Base-by-base conservation (phyloP, 2,888 invertebrate genomes). In the Omphaloscelis lunosa region DNA sequence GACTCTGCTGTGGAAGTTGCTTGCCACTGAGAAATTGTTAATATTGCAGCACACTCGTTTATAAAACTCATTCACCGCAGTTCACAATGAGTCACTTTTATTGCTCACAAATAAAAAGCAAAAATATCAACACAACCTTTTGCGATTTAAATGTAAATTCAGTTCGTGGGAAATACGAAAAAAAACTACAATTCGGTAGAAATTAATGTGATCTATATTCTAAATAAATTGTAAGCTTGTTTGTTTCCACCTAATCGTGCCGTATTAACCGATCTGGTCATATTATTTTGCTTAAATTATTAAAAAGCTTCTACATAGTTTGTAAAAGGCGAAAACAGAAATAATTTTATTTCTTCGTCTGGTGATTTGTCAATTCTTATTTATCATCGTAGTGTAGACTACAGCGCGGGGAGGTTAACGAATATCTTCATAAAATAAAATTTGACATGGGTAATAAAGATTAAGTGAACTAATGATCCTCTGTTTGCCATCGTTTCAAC, bases 381-480 rank as follows among this genome's bases (percentile, higher is more conserved):
- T 45, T 15, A 45, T 45, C 6, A 45, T 45, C 45, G 45, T 15
- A 45, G 45, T 4, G 45, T 45, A 45, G 15, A 45, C 12, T 45
- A 2, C 12, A 45, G 45, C 45, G 45, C 12, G 12, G 45, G 45
- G 12, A 12, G 45, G 11, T 12, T 45, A 12, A 45, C 45, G 15
- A 45, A 15, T 45, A 45, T 15, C 0, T 15, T 45, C 45, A 15
- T 45, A 12, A 45, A 51, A 48, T 48, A 17, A 51, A 51, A 51
- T 8, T 0, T 2, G 0, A 51, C 20, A 4, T 34, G 0, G 34
- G 34, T 51, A 51, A 48, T 6, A 17, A 20, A 51, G 51, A 51
- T 51, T 20, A 97, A 97, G 88, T 77, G 80, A 61, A 72, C 20
- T 1, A 0, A 39, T 62, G 15, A 62, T 9, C 41, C 20, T 27